Evolutionary conservation across 1,140 invertebrate genomes (phyloP).

Genomic region (Zaprionus ghesquierei): DNA sequence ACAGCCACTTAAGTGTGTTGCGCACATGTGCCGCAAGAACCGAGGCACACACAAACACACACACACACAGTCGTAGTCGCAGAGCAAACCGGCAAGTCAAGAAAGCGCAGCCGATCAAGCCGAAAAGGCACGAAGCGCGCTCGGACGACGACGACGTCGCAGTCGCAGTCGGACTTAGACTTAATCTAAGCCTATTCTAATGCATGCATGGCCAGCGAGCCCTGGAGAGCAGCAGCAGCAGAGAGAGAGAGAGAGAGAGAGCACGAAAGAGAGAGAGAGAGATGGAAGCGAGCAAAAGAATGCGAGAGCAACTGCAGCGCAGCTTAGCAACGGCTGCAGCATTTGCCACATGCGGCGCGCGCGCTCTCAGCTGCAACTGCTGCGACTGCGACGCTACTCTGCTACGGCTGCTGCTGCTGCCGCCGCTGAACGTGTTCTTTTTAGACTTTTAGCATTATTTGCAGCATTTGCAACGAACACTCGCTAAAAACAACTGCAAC

Average conservation of each 20-base stretch:
- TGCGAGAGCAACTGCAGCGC: constrained; percentile 49
- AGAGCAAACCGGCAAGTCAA: constrained; percentile 59
- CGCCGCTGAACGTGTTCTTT: constrained; percentile 78
- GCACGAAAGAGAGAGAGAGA: constrained; percentile 29
- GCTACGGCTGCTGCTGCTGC: constrained; percentile 43
- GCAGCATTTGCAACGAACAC: constrained; percentile 82
- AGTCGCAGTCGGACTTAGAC: constrained; percentile 29
- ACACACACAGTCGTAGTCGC: constrained; percentile 7
- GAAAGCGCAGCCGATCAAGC: constrained; percentile 45
- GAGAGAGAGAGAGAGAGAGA: constrained; percentile 1
- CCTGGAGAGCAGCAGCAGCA: constrained; percentile 7
- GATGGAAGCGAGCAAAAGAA: constrained; percentile 8
- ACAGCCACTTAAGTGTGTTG: constrained; percentile 55
- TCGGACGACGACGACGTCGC: constrained; percentile 22
- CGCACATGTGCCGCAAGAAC: constrained; percentile 75
- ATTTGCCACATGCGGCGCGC: constrained; percentile 73
- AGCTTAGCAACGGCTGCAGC: constrained; percentile 47
- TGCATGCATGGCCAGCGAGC: constrained; percentile 36
- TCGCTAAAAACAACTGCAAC: constrained; percentile 83
- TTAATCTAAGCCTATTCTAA: constrained; percentile 79
- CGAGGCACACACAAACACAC: constrained; percentile 53
- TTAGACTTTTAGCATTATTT: constrained; percentile 82
- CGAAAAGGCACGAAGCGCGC: constrained; percentile 54
- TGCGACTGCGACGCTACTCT: constrained; percentile 19
- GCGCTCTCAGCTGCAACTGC: constrained; percentile 44